Evolutionary conservation across 2,888 invertebrate species (phyloP), one percentile per base, ranked within the genome.

Genomic region (Digitonthophagus gazella): DNA sequence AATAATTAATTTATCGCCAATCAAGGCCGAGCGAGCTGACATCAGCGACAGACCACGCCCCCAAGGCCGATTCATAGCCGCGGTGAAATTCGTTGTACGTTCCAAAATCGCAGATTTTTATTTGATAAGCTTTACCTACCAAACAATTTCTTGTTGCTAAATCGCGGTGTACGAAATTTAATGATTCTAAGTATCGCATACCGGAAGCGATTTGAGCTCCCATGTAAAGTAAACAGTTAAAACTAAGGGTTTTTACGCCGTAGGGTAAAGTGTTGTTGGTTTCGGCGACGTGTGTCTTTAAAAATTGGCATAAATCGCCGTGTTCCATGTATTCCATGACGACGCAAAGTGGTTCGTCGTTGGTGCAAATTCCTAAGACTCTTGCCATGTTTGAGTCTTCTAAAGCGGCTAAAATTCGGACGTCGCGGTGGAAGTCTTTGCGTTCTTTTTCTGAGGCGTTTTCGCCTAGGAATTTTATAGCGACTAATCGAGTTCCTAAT

Each of bases 151-250:
- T 89, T 55, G 95, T 91, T 65, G 95, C 94, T 76, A 96, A 84
- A 83, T 96, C 95, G 63, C 96, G 87, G 82, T 96, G 96, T 64
- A 96, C 95, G 81, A 96, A 95, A 84, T 94, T 93, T 74, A 95
- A 86, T 64, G 93, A 89, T 84, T 96, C 91, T 77, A 96, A 84
- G 82, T 96, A 96, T 78, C 92, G 89, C 94, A 96, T 95, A 11
- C 96, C 96, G 2, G 93, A 91, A 1, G 96, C 93, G 73, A 96
- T 90, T 83, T 96, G 95, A 67, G 90, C 88, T 61, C 93, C 92
- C 83, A 95, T 89, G 83, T 91, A 92, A 73, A 95, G 86, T 79
- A 95, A 86, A 82, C 89, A 89, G 79, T 90, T 90, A 82, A 89
- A 89, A 79, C 90, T 90, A 72, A 91, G 83, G 15, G 88, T 87